Evolutionary conservation across 2,113 vertebrate species (phyloP).

Genomic region (Rafetus swinhoei): DNA sequence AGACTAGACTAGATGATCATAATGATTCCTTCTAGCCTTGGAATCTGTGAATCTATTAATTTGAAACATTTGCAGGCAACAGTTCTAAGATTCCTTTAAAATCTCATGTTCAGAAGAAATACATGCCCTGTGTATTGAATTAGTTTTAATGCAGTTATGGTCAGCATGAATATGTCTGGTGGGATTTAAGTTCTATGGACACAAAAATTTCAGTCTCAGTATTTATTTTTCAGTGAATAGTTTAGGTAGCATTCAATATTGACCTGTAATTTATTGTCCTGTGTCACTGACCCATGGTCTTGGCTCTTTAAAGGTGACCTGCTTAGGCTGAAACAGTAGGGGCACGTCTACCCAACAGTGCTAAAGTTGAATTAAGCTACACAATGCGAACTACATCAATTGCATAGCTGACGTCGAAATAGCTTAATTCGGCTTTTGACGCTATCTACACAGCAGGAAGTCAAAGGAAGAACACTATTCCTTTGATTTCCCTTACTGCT

Average conservation of each 20-base stretch:
- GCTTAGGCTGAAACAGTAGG: background rate
- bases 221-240: background rate
- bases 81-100: background rate
- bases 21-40: too few species aligned
- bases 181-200: background rate
- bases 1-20: too few species aligned
- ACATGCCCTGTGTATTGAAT: background rate
- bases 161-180: background rate
- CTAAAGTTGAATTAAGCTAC: too few species aligned
- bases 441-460: too few species aligned
- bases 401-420: too few species aligned
- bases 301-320: background rate
- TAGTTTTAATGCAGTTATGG: background rate
- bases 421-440: too few species aligned
- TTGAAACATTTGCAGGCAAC: background rate
- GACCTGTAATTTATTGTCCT: background rate
- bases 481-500: too few species aligned
- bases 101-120: background rate
- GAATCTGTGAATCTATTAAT: too few species aligned
- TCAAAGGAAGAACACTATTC: too few species aligned
- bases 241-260: accelerated
- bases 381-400: too few species aligned
- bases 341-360: too few species aligned
- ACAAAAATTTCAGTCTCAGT: background rate
- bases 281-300: background rate